Evolutionary conservation across 2,113 vertebrate species (phyloP), one percentile per base, ranked within the genome.

Genomic region (Nymphicus hollandicus): DNA sequence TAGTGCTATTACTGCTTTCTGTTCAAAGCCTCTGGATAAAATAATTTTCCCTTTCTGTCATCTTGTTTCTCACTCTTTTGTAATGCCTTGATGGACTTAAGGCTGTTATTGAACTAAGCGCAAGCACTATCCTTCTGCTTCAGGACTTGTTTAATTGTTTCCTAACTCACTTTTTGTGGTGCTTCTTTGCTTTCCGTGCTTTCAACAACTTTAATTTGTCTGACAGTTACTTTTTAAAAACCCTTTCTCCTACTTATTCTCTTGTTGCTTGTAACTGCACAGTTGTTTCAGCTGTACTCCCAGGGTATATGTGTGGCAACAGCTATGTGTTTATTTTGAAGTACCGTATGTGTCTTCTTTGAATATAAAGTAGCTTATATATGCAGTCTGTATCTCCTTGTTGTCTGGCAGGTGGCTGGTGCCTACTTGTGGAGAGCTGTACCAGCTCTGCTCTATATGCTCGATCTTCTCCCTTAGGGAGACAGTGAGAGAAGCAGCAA

Each of bases 311-410:
- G 23, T 25, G 68, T 49, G 60, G 39, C 69, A 78, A 58, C 61
- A 46, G 50, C 61, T 3, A 0, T 47, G 33, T 35, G n/a, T 52
- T 79, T 85, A 12, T 71, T 68, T 66, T 53, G 50, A 72, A 85
- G 65, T 28, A 24, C 44, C 64, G 23, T 47, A 11, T 68, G 18
- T 19, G 15, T 63, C 43, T 63, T 77, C 29, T 64, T 5, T 72
- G 78, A 7, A 14, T 56, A 0, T 8, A 11, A 37, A n/a, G 63
- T 35, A 61, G 18, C 41, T 86, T 11, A 2, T 17, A 1, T 0
- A 3, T 20, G 15, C 39, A 28, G 17, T 7, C 29, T 29, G 20
- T 9, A 15, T 23, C 58, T 71, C 44, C 64, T 43, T 5, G 25
- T 71, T 72, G 39, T 52, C 58, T 76, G 55, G 41, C 72, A n/a